phyloP scores from a whole-genome alignment of 1,140 invertebrate genomes.

The Leguminivora glycinivorella region DNA sequence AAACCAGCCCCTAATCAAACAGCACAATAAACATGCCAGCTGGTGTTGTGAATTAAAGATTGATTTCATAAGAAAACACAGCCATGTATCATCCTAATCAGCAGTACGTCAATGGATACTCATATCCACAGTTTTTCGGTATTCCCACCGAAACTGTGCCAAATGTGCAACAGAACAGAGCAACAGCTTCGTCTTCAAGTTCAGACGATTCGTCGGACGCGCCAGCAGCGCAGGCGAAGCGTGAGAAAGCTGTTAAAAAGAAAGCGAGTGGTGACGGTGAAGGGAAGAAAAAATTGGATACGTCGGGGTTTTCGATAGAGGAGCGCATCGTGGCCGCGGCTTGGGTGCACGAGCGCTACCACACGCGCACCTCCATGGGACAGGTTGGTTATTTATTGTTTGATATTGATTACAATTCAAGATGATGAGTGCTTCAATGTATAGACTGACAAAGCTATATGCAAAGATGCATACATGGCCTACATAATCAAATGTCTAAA shows the following conservation, averaged over 20 bases:
- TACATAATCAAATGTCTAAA: too few species aligned
- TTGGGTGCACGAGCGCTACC: slow-evolving; percentile 53
- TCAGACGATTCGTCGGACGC: background rate
- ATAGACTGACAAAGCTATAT: too few species aligned
- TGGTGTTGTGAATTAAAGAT: background rate
- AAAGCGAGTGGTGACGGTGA: background rate
- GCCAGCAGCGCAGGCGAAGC: background rate
- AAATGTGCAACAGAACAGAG: background rate
- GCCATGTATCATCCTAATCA: slow-evolving; percentile 4
- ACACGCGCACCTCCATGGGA: slow-evolving; percentile 43
- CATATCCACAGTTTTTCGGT: slow-evolving; percentile 2
- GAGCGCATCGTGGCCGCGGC: slow-evolving; percentile 51
- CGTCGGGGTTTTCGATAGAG: slow-evolving; percentile 49
- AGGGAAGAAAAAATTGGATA: slow-evolving; percentile 38
- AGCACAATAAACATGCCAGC: background rate
- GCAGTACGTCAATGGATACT: background rate
- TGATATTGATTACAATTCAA: background rate
- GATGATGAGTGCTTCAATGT: too few species aligned
- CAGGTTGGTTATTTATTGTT: slow-evolving; percentile 38
- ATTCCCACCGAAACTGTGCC: background rate
- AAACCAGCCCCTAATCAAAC: background rate
- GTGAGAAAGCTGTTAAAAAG: background rate
- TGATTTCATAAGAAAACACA: background rate
- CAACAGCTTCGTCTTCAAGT: background rate
- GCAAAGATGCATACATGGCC: too few species aligned